Base-by-base conservation (phyloP, 2,888 invertebrate genomes). In the Calameuta filiformis region DNA sequence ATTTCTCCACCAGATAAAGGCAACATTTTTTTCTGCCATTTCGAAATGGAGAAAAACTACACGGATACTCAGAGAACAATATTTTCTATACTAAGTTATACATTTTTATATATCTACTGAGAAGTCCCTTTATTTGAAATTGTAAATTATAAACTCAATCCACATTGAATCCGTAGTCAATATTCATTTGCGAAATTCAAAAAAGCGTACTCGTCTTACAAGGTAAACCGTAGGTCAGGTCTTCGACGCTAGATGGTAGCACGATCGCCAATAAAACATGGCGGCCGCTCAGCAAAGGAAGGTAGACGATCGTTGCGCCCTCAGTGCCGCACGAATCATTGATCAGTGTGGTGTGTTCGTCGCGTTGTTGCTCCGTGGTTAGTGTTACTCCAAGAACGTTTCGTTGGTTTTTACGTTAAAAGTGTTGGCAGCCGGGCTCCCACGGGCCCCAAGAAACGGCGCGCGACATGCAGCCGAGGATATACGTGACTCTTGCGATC, bases 401-500 rank as follows among this genome's bases (percentile, higher is more conserved):
- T 82, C 79, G 80, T 79, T 83, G 80, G 83, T 83, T 82, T 81
- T 79, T 82, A 79, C 79, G 82, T 83, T 83, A 80, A 81, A 81
- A 81, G 80, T 81, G 77, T 78, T 15, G 34, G 73, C 56, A 75
- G 68, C 35, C 78, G 79, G 83, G 79, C 83, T 83, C 80, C 77
- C 80, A 68, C 77, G 81, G 80, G 82, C 81, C 79, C 82, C 79
- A 82, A 79, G 78, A 76, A 56, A 77, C 80, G 34, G 68, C 75
- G 71, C 31, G 15, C 31, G 34, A 31, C 71, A 95, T 95, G 95
- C 94, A 95, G 94, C 95, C 94, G 92, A 94, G 95, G 95, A 95
- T 95, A 95, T 94, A 94, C 92, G 93, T 94, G 93, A 93, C 95
- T 94, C 93, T 95, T 93, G 94, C 94, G 93, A 94, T 94, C 94